phyloP scores from a whole-genome alignment of 1,140 invertebrate species.

The Acromyrmex charruanus region DNA sequence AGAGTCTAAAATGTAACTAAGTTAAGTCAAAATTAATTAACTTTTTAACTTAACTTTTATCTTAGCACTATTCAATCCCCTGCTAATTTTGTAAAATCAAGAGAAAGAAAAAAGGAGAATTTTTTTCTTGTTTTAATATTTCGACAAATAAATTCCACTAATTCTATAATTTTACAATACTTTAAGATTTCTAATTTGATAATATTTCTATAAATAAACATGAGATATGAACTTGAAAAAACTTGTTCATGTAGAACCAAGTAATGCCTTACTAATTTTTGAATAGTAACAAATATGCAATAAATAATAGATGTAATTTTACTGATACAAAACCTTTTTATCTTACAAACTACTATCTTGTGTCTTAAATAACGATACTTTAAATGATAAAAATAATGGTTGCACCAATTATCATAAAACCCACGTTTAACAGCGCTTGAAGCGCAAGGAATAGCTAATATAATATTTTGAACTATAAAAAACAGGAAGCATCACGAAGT shows the following conservation, averaged over 20 bases:
- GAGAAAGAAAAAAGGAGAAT: not conserved
- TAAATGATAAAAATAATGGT: constrained; percentile 6
- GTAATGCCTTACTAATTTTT: not conserved
- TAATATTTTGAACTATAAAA: constrained; percentile 12
- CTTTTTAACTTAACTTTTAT: no score
- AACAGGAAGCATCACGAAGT: constrained; percentile 35
- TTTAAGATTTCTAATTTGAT: not conserved
- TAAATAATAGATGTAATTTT: constrained; percentile 21
- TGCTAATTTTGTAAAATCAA: not conserved
- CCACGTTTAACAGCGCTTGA: not conserved
- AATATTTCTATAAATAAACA: not conserved
- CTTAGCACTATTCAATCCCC: no score
- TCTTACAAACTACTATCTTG: not conserved
- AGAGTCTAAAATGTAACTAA: no score
- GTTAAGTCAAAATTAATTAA: no score
- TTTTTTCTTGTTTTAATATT: not conserved
- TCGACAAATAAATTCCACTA: not conserved
- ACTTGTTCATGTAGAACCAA: not conserved
- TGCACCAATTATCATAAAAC: constrained; percentile 30
- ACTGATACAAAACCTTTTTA: not conserved
- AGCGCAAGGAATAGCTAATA: constrained; percentile 25
- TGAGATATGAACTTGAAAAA: not conserved
- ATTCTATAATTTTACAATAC: not conserved
- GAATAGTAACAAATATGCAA: not conserved
- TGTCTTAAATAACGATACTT: not conserved